Evolutionary conservation across 2,888 invertebrate genomes (phyloP).

Genomic region (Rosalia funebris): DNA sequence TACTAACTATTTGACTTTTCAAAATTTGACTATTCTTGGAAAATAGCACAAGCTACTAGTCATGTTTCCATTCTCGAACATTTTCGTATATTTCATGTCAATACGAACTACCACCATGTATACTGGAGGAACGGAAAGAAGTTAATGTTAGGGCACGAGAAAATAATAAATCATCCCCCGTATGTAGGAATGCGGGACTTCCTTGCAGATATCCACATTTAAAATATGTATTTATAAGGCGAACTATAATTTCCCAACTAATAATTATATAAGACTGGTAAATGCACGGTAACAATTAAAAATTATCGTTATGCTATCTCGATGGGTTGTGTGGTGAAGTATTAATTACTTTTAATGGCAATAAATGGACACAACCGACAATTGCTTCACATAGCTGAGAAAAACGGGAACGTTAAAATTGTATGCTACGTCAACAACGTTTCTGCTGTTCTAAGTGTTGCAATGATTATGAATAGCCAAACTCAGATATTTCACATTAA

Average conservation of each 20-base stretch:
- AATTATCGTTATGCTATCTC: constrained; percentile 11
- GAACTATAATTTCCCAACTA: constrained; percentile 16
- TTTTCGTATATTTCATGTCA: no score
- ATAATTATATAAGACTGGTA: constrained; percentile 13
- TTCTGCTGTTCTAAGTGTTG: no score
- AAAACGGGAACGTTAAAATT: no score
- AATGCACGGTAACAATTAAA: constrained; percentile 10
- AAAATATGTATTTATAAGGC: constrained; percentile 29
- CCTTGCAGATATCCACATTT: constrained; percentile 9
- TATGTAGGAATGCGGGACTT: constrained; percentile 9
- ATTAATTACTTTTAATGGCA: constrained; percentile 4
- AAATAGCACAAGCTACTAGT: no score
- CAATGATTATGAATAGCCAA: no score
- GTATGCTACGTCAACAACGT: no score
- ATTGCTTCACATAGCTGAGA: no score
- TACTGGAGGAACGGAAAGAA: constrained; percentile 1
- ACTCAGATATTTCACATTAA: no score
- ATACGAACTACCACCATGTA: no score
- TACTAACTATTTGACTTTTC: no score
- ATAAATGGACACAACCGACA: background rate
- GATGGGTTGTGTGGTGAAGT: constrained; percentile 2
- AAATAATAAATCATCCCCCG: constrained; percentile 4
- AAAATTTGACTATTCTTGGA: no score
- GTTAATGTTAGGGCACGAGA: constrained; percentile 6
- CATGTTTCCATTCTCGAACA: no score